Evolutionary conservation across 1,140 invertebrate genomes (phyloP), one percentile per base, ranked within the genome.

Genomic region (Drosophila prosaltans): DNA sequence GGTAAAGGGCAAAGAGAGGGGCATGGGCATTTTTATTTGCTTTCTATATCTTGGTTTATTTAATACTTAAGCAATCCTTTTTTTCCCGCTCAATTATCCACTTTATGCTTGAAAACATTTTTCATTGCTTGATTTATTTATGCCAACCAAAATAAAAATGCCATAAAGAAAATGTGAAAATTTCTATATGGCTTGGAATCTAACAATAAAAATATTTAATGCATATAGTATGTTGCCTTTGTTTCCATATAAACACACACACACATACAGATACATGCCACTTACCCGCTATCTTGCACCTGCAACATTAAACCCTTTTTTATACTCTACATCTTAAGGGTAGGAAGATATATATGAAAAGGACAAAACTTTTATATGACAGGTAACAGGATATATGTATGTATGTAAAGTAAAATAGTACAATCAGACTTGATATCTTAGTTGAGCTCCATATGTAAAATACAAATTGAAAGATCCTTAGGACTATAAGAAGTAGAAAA

Each of bases 181-280:
- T 61, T 30, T 67, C 55, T 65, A 63, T 62, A 71, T 40, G 39
- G 9, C 30, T 30, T 43, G 57, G 55, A 83, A 75, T 77, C 80
- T 65, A 84, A 84, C 73, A 88, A 88, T 88, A 89, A 88, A 89
- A 89, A 83, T 84, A 69, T 89, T 89, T 84, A 88, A 88, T 88
- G 80, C 83, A 88, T 80, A 71, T 72, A 51, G 45, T 51, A 59
- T 59, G 57, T 40, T 36, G 32, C 32, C 57, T 69, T 75, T 78
- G 73, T 72, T 59, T 30, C 54, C 59, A 32, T 32, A 58, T 3
- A 32, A 3, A 58, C 7, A 58, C 55, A 21, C 16, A 16, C 39
- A 28, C 16, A 24, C 39, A 26, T n/a, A n/a, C 59, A 26, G 10
- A 28, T 10, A n/a, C 59, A 16, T 10, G 43, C 32, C 30, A 8